Evolutionary conservation across 2,113 vertebrate species (phyloP).

Genomic region (Vimba vimba): DNA sequence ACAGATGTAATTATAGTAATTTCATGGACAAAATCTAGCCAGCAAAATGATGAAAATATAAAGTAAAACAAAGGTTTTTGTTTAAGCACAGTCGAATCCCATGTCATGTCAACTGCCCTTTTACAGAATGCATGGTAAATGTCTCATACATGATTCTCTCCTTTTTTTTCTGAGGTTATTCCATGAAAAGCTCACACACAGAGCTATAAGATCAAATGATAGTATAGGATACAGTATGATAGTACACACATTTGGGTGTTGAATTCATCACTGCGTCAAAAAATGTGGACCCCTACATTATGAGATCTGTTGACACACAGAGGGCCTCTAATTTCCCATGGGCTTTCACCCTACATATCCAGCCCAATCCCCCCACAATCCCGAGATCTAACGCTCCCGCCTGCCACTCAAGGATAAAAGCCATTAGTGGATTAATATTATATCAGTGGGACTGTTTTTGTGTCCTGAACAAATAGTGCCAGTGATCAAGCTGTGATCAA

Average conservation of each 20-base stretch:
- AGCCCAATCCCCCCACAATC: conserved; percentile 22
- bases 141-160: background rate
- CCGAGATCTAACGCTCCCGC: conserved; percentile 49
- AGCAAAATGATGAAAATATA: no score
- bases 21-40: no score
- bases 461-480: conserved; percentile 61
- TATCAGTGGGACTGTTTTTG: conserved; percentile 60
- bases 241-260: background rate
- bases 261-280: background rate
- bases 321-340: conserved; percentile 33
- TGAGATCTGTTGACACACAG: conserved; percentile 27
- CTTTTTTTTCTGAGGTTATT: background rate
- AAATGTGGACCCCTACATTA: background rate
- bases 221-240: background rate
- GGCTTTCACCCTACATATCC: conserved; percentile 16
- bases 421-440: conserved; percentile 70
- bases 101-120: background rate
- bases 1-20: no score
- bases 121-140: background rate
- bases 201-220: background rate
- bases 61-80: no score
- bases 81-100: no score
- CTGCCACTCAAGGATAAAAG: conserved; percentile 64
- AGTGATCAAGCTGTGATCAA: conserved; percentile 70
- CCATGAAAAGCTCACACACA: background rate